Conservation (phyloP, 30 jellyfish, hydroid and myxozoan genomes). For the Aurelia sp. region DNA sequence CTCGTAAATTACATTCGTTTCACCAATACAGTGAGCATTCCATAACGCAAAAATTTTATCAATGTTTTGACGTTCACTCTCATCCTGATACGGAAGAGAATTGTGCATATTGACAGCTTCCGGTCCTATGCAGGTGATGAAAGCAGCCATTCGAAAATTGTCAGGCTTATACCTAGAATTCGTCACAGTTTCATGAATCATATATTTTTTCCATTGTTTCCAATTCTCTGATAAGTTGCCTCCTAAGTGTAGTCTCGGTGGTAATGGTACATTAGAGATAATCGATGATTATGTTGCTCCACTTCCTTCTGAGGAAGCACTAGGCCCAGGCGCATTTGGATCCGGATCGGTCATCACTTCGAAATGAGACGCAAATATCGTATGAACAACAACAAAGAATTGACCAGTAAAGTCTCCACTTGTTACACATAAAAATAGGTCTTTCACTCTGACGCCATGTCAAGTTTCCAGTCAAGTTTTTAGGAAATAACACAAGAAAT, state of each 20-base stretch:
- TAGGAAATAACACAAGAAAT: no score
- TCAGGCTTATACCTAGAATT: conserved; percentile 18
- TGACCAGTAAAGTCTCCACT: no score
- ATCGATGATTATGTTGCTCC: no score
- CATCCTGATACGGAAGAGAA: conserved; percentile 13
- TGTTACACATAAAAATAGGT: no score
- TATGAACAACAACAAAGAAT: no score
- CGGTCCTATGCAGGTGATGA: conserved; percentile 32
- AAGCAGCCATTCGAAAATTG: conserved; percentile 38
- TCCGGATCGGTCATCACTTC: no score
- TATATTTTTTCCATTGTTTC: conserved; percentile 9
- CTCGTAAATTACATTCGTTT: conserved; percentile 36
- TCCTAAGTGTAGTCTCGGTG: conserved; percentile 8
- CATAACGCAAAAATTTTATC: conserved; percentile 26
- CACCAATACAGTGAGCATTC: conserved; percentile 34
- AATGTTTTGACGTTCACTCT: conserved; percentile 18
- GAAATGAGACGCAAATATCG: no score
- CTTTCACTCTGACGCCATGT: no score
- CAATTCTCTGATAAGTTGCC: conserved; percentile 10
- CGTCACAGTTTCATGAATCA: conserved; percentile 4
- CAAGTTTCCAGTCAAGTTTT: no score
- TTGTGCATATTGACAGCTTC: conserved; percentile 16
- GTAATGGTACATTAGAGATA: no score
- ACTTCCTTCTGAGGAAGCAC: not conserved
- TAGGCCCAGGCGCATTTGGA: not conserved